Base-by-base conservation (phyloP, 92 coral and sea anemone species). In the Phenganax marumi region DNA sequence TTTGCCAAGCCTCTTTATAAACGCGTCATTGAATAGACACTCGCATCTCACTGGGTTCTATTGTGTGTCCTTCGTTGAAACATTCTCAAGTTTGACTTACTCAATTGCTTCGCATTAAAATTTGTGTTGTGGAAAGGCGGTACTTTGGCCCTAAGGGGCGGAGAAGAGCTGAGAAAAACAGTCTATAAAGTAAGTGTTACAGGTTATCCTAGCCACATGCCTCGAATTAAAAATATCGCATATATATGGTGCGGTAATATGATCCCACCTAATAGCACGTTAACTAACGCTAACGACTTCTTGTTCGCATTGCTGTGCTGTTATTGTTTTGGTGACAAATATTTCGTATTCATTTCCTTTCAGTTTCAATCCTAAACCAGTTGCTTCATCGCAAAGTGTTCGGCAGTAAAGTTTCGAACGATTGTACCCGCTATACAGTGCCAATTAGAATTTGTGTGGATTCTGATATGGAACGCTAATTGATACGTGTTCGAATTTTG, bases 131-230 rank as follows among this genome's bases (percentile, higher is more conserved):
- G 49, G 23, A 43, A 76, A 76, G 81, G 68, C 56, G 81, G 68
- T 55, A 76, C 79, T 8, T 18, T 14, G 43, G 56, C 46, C 62
- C 79, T 7, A 16, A 52, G 62, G 79, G 61, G 79, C 62, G 79
- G 79, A 74, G 79, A 50, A 55, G 25, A 25, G 48, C 12, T 52
- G 19, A 74, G 79, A 74, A 74, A 74, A 25, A 74, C 79, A 74
- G 72, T 66, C 49, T 3, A 33, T 33, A 25, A 53, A 8, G 62
- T 74, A 52, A 74, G 79, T 52, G 21, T 50, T 74, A 74, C 62
- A 76, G 68, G 81, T 76, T 58, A 76, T 48, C 57, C 9, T 13
- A 54, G 18, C 81, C 81, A 54, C 81, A 76, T 76, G 81, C 68
- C 19, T 54, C 21, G 16, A 10, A 52, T 74, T 72, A 25, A 22